Conservation (phyloP, 1,140 invertebrate species). For the Nebria ingens region DNA sequence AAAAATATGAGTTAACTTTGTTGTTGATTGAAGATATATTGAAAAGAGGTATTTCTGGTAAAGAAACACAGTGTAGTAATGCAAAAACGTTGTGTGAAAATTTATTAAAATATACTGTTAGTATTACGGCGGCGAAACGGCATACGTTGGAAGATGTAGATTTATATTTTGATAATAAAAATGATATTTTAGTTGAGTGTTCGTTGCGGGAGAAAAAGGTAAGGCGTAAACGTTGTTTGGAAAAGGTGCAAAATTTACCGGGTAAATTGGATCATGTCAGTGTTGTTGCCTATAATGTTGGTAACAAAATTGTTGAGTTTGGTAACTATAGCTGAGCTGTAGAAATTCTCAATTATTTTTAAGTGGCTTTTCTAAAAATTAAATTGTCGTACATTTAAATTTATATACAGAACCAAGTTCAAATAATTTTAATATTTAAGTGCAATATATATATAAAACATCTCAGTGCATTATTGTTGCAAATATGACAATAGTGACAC, state of each 20-base stretch:
- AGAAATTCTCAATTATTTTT: no score
- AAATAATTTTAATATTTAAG: no score
- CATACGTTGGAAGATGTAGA: conserved; percentile 71
- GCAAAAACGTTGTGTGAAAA: conserved; percentile 60
- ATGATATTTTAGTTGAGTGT: conserved; percentile 43
- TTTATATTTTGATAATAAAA: conserved; percentile 53
- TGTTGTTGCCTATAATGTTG: conserved; percentile 71
- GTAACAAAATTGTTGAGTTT: conserved; percentile 23
- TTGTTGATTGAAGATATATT: conserved; percentile 74
- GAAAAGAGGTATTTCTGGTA: conserved; percentile 57
- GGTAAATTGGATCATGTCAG: conserved; percentile 92
- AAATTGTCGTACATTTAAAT: no score
- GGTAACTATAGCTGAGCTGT: no score
- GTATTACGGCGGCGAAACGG: conserved; percentile 66
- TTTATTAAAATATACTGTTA: conserved; percentile 67
- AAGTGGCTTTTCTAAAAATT: no score
- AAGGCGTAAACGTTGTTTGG: conserved; percentile 56
- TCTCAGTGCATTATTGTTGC: no score
- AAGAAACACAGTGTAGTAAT: conserved; percentile 39
- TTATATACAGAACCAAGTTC: no score
- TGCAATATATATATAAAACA: no score
- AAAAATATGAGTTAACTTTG: conserved; percentile 68
- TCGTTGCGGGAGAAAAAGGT: conserved; percentile 51
- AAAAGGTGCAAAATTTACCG: conserved; percentile 60
- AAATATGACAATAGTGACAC: no score